Base-by-base conservation (phyloP, 2,113 vertebrate genomes). In the Entomyzon cyanotis region DNA sequence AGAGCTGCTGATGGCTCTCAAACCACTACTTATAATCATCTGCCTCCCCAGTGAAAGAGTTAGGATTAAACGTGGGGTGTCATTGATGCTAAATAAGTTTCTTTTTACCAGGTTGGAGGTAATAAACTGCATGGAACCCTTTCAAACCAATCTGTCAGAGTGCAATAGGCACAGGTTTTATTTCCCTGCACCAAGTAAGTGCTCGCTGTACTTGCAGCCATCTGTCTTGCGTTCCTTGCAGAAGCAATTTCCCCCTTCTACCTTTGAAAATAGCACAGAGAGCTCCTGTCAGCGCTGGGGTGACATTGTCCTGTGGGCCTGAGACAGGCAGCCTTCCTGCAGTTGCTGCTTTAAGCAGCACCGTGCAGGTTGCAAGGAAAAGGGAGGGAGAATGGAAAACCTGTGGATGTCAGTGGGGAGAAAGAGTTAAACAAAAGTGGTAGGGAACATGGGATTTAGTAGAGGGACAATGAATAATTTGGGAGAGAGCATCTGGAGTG, bases 91-190 rank as follows among this genome's bases (percentile, higher is more conserved):
- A 68, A 95, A 59, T 70, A 91, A 92, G 39, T 86, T 90, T 89
- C 33, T 82, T 65, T 90, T 89, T 44, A 80, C 33, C 41, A 46
- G 19, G 18, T 1, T 86, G 71, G 64, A 92, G 73, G 75, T 81
- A 86, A 90, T 81, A 78, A 93, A 92, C 86, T 35, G 22, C 86
- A 74, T 22, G 49, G 80, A 78, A 78, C 56, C 49, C 83, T 90
- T 86, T 93, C 73, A 92, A 81, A 92, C 76, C 76, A 81, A 95
- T 84, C 90, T 90, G 89, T 93, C 89, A 90, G 84, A 44, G 55
- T 64, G 91, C 89, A 90, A 63, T 33, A 78, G 84, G 93, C 89
- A 74, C 76, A 60, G 60, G 77, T 90, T 96, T 93, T 92, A 94
- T 87, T 94, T 88, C 73, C 19, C 47, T 90, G 41, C 88, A 89